phyloP scores from a whole-genome alignment of 2,888 invertebrate genomes.

The Desoria tigrina region DNA sequence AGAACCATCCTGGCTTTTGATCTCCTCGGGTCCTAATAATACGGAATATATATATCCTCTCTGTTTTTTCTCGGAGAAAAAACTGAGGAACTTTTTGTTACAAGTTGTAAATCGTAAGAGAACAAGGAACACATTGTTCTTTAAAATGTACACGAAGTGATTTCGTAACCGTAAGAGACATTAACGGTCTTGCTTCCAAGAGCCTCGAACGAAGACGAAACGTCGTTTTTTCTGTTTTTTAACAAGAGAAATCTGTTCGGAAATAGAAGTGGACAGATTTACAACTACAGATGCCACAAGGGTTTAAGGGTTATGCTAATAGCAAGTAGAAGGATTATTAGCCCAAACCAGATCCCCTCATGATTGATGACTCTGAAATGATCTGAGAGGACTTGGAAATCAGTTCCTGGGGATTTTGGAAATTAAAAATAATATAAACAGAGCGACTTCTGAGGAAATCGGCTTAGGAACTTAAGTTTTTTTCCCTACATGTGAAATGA shows the following conservation, averaged over 20 bases:
- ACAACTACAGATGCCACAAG: constrained; percentile 21
- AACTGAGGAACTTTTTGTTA: constrained; percentile 5
- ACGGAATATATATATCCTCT: too few relatives aligned
- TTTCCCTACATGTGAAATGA: background rate
- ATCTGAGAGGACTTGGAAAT: too few relatives aligned
- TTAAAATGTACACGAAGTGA: background rate
- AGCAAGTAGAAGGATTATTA: constrained; percentile 13
- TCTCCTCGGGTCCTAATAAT: too few relatives aligned
- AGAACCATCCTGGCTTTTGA: too few relatives aligned
- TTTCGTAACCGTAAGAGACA: background rate
- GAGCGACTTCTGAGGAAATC: too few relatives aligned
- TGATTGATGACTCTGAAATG: constrained; percentile 18
- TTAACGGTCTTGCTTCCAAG: background rate
- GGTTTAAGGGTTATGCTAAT: constrained; percentile 21
- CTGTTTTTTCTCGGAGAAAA: too few relatives aligned
- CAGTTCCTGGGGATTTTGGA: too few relatives aligned
- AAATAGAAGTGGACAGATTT: constrained; percentile 39
- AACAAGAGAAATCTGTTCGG: constrained; percentile 22
- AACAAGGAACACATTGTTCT: constrained; percentile 38
- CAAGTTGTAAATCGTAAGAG: constrained; percentile 19
- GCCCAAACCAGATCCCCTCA: constrained; percentile 4
- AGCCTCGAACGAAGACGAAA: background rate
- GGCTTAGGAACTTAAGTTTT: too few relatives aligned
- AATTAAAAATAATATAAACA: too few relatives aligned
- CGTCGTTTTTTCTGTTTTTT: constrained; percentile 10